Evolutionary conservation across 2,888 invertebrate species (phyloP).

Genomic region (Scaptomyza polygonia): DNA sequence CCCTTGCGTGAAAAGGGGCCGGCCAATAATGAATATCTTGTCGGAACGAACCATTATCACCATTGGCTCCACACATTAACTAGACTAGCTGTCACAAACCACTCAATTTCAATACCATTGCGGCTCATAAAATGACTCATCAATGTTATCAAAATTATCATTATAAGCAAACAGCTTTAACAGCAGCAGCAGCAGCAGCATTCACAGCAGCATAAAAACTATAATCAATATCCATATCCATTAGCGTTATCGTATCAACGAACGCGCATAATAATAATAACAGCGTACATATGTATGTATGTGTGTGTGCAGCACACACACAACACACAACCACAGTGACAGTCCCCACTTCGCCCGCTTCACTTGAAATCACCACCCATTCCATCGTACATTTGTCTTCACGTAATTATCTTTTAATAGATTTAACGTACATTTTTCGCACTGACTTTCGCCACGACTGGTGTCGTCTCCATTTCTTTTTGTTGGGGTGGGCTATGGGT

Average conservation of each 20-base stretch:
- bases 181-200: background rate
- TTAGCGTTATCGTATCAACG: constrained; percentile 79
- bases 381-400: constrained; percentile 73
- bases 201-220: constrained; percentile 69
- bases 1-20: constrained; percentile 22
- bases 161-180: constrained; percentile 51
- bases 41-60: constrained; percentile 53
- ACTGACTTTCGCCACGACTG: constrained; percentile 59
- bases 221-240: constrained; percentile 80
- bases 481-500: constrained; percentile 15
- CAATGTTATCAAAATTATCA: constrained; percentile 78
- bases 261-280: constrained; percentile 74
- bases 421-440: constrained; percentile 79
- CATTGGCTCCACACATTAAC: constrained; percentile 48
- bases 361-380: no score
- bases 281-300: constrained; percentile 54
- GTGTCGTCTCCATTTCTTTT: constrained; percentile 36
- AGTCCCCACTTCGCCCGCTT: no score
- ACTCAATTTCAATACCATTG: constrained; percentile 79
- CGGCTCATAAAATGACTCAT: constrained; percentile 79
- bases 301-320: constrained; percentile 37
- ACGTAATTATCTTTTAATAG: constrained; percentile 80
- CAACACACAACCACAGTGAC: constrained; percentile 36
- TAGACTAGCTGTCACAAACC: constrained; percentile 69
- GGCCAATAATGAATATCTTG: constrained; percentile 59